These are phyloP conservation scores for Periophthalmus modestus DNA, from an alignment of 2,113 vertebrate genomes.

Conservation along the genomic window DNA sequence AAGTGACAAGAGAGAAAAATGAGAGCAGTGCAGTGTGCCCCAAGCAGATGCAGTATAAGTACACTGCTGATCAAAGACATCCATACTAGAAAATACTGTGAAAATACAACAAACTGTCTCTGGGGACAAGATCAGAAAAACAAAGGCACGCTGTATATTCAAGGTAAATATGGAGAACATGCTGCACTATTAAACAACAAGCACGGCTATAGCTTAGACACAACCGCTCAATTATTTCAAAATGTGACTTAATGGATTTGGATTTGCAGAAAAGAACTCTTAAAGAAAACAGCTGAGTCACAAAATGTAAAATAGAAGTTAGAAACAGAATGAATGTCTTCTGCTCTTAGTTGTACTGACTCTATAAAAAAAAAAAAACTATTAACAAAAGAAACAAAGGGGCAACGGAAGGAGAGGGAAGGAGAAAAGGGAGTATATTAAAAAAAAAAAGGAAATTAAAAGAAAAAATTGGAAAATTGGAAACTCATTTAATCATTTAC, in stretches of 20 bases:
- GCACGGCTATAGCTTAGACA: not conserved
- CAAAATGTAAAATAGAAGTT: not conserved
- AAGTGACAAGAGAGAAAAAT: not conserved
- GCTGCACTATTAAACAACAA: not conserved
- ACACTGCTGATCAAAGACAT: constrained; percentile 6
- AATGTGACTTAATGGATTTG: not conserved
- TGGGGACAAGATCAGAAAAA: not conserved
- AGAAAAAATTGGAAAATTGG: too few relatives aligned
- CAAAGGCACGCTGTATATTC: not conserved
- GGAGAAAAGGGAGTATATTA: too few relatives aligned
- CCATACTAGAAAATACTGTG: constrained; percentile 2
- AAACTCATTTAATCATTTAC: too few relatives aligned
- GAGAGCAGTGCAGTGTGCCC: not conserved
- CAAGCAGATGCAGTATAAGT: not conserved
- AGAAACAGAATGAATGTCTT: not conserved
- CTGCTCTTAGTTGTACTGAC: too few relatives aligned
- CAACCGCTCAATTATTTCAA: not conserved
- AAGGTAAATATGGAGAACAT: not conserved
- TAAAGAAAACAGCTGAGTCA: not conserved
- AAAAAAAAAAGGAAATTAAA: too few relatives aligned
- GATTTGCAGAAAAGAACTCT: not conserved
- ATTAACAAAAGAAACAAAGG: too few relatives aligned
- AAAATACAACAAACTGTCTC: not conserved
- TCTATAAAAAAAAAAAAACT: too few relatives aligned
- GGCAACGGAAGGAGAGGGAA: too few relatives aligned